A percentile compares a stretch with the other conserved stretches of the same genome.
Evolutionary conservation across 2,113 vertebrate species (phyloP).

Genomic region (Sinocyclocheilus maitianheensis): DNA sequence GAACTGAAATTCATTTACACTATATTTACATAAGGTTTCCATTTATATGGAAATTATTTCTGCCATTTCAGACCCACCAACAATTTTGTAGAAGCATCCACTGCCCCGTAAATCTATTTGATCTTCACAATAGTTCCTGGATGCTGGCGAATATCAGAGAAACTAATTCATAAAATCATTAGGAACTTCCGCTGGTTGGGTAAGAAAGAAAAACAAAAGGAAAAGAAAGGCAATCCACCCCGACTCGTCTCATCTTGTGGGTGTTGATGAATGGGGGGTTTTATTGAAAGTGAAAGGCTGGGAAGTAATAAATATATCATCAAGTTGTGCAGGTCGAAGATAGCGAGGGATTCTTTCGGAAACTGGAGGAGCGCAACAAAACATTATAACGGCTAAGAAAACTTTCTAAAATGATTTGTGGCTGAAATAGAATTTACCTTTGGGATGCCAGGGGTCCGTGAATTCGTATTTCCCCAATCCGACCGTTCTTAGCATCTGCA

Average conservation of each 20-base stretch:
- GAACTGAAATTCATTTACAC: conserved; percentile 9
- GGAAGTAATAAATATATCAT: conserved; percentile 56
- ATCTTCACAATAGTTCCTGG: conserved; percentile 31
- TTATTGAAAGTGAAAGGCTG: conserved; percentile 57
- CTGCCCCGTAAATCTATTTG: neutral
- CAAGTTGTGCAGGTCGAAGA: conserved; percentile 42
- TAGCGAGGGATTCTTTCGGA: conserved; percentile 3
- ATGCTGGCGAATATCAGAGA: conserved; percentile 19
- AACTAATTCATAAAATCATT: conserved; percentile 44
- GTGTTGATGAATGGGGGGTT: conserved; percentile 49
- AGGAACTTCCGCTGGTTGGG: conserved; percentile 24
- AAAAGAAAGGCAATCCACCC: conserved; percentile 39
- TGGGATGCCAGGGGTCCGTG: conserved; percentile 96
- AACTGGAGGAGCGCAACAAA: neutral
- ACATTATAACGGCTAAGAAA: neutral
- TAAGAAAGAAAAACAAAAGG: conserved; percentile 32
- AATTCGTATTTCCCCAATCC: conserved; percentile 98
- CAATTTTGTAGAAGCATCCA: conserved; percentile 17
- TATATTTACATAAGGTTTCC: conserved; percentile 33
- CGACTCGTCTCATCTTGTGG: conserved; percentile 20
- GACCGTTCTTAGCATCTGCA: conserved; percentile 95
- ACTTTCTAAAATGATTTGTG: neutral
- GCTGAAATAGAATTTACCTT: conserved; percentile 80
- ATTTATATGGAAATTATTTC: conserved; percentile 26
- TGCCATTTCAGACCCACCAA: conserved; percentile 20